Evolutionary conservation across 2,888 invertebrate genomes (phyloP).

Genomic region (Acronicta psi): DNA sequence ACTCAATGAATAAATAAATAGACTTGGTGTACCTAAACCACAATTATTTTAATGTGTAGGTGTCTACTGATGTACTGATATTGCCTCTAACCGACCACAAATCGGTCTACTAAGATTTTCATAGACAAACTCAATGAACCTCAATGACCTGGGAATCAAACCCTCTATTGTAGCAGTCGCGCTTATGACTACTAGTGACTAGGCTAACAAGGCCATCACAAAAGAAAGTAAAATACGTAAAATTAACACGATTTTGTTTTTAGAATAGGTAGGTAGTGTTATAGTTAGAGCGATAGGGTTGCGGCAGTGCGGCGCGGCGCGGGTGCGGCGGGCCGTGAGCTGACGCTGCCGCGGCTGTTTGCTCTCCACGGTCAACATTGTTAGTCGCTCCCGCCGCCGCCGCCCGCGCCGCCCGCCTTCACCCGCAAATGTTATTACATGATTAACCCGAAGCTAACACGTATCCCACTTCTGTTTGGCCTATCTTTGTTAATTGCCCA

Average conservation of each 20-base stretch:
- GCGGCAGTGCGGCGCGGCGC: constrained; percentile 63
- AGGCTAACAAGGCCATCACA: too few species aligned
- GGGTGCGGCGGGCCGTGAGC: constrained; percentile 75
- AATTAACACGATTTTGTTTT: background rate
- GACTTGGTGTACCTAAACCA: too few species aligned
- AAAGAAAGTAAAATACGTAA: too few species aligned
- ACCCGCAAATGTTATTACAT: constrained; percentile 82
- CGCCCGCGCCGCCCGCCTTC: constrained; percentile 21
- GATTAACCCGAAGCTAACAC: constrained; percentile 80
- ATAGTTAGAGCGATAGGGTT: constrained; percentile 61
- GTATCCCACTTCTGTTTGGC: constrained; percentile 75
- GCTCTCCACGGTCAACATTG: constrained; percentile 86
- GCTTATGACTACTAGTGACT: too few species aligned
- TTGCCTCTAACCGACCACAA: too few species aligned
- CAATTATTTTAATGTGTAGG: too few species aligned
- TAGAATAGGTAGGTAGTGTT: background rate
- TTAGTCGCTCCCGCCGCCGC: constrained; percentile 65
- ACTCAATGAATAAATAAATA: too few species aligned
- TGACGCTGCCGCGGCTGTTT: constrained; percentile 84
- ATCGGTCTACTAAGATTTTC: too few species aligned
- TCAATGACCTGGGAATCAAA: too few species aligned
- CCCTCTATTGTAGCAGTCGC: too few species aligned
- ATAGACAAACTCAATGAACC: too few species aligned
- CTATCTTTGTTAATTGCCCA: constrained; percentile 80
- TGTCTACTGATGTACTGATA: too few species aligned